Evolutionary conservation across 1,140 invertebrate genomes (phyloP).

Genomic region (Mizuhopecten yessoensis): DNA sequence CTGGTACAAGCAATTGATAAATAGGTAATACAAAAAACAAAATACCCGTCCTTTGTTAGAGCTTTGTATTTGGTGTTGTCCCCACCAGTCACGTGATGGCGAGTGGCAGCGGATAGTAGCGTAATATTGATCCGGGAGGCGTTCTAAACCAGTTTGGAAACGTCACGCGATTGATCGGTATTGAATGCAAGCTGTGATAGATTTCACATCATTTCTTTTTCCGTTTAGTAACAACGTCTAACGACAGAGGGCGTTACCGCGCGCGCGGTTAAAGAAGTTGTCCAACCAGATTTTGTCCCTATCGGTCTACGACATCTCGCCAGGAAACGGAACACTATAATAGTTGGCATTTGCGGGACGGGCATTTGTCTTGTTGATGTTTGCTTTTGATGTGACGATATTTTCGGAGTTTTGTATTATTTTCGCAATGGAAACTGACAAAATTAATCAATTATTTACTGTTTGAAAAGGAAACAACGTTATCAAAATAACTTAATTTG

Average conservation of each 20-base stretch:
- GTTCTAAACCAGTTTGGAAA: background rate
- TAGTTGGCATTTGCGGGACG: background rate
- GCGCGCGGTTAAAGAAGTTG: constrained; percentile 3
- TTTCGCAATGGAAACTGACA: constrained; percentile 38
- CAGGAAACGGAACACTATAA: constrained; percentile 8
- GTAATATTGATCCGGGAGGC: background rate
- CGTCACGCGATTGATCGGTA: background rate
- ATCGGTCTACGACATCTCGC: background rate
- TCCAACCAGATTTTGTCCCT: background rate
- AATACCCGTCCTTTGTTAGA: background rate
- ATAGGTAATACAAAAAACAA: background rate
- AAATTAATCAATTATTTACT: constrained; percentile 25
- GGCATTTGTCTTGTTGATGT: background rate
- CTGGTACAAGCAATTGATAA: background rate
- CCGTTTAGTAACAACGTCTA: background rate
- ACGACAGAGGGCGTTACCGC: background rate
- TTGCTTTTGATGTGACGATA: constrained; percentile 19
- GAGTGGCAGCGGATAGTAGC: background rate
- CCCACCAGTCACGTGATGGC: constrained; percentile 5
- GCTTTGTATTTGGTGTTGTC: background rate
- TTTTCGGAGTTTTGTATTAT: background rate
- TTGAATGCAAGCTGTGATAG: constrained; percentile 22
- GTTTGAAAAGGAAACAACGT: background rate
- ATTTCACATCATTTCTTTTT: constrained; percentile 29
- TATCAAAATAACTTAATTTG: constrained; percentile 29